These are phyloP conservation scores for Eretmochelys imbricata DNA, from an alignment of 2,113 vertebrate species.

Conservation along the genomic window DNA sequence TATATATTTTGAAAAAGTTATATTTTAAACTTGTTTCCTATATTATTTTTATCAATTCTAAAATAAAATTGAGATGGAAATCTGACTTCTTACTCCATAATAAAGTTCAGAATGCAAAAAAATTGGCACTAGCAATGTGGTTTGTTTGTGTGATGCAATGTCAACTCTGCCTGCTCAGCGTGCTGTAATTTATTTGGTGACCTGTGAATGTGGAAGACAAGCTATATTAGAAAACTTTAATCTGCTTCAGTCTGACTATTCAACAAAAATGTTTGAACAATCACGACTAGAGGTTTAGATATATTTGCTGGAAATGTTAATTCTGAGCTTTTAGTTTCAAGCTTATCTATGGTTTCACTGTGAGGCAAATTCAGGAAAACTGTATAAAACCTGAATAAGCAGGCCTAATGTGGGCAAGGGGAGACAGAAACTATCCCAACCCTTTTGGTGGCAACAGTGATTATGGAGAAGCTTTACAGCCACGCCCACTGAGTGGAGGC, in stretches of 20 bases:
- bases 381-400: not conserved
- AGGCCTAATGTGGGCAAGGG: not conserved
- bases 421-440: not conserved
- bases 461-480: not conserved
- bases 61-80: not conserved
- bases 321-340: not conserved
- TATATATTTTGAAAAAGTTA: too few species aligned
- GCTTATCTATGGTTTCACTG: not conserved
- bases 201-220: not conserved
- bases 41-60: not conserved
- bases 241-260: not conserved
- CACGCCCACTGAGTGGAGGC: not conserved
- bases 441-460: not conserved
- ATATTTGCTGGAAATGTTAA: not conserved
- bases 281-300: not conserved
- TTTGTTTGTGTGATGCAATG: not conserved
- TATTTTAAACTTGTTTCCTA: not conserved
- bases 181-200: not conserved
- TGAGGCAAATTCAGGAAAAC: not conserved
- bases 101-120: not conserved
- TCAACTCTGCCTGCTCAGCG: not conserved
- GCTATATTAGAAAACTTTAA: too few species aligned
- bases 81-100: not conserved
- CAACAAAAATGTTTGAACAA: not conserved
- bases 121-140: not conserved